Percentiles rank a stretch among this genome's conserved stretches.
Conservation (phyloP, 2,797 vertebrate species). For the Thripadectes ignobilis region DNA sequence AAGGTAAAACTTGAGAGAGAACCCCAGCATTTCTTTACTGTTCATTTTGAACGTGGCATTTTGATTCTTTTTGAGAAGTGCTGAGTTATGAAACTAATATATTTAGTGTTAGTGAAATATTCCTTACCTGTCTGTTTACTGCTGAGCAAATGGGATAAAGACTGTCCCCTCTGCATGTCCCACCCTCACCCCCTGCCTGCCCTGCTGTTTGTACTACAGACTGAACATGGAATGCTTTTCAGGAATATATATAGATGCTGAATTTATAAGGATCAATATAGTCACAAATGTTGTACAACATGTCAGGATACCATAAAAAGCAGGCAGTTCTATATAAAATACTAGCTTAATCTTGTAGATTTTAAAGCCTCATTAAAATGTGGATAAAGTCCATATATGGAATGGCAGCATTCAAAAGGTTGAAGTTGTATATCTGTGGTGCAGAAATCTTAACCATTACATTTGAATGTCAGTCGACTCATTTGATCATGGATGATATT, state of each 20-base stretch:
- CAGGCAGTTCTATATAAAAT: slow-evolving; percentile 81
- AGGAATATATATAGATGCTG: slow-evolving; percentile 74
- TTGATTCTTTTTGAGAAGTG: not conserved
- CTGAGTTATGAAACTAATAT: not conserved
- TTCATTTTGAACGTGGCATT: not conserved
- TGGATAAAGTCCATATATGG: slow-evolving; percentile 80
- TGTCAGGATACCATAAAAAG: slow-evolving; percentile 80
- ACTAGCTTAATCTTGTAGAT: slow-evolving; percentile 77
- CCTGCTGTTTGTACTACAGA: not conserved
- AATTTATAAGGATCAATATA: slow-evolving; percentile 81
- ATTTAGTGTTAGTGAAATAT: not conserved
- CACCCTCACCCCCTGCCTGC: not conserved
- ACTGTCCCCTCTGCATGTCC: not conserved
- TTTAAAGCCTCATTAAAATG: slow-evolving; percentile 84
- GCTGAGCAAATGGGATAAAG: not conserved
- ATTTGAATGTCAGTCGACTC: slow-evolving; percentile 59
- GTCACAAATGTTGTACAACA: slow-evolving; percentile 82
- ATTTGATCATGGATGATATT: slow-evolving; percentile 30
- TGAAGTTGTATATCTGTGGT: slow-evolving; percentile 78
- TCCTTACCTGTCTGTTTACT: not conserved
- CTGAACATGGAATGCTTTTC: slow-evolving; percentile 56
- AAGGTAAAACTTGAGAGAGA: slow-evolving; percentile 47
- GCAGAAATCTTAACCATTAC: slow-evolving; percentile 40
- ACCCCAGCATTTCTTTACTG: slow-evolving; percentile 7
- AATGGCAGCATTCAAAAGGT: slow-evolving; percentile 79